A percentile compares a stretch with the other conserved stretches of the same genome.
These are phyloP conservation scores for Rhinichthys klamathensis DNA, from an alignment of 2,113 vertebrate species.

Conservation along the genomic window DNA sequence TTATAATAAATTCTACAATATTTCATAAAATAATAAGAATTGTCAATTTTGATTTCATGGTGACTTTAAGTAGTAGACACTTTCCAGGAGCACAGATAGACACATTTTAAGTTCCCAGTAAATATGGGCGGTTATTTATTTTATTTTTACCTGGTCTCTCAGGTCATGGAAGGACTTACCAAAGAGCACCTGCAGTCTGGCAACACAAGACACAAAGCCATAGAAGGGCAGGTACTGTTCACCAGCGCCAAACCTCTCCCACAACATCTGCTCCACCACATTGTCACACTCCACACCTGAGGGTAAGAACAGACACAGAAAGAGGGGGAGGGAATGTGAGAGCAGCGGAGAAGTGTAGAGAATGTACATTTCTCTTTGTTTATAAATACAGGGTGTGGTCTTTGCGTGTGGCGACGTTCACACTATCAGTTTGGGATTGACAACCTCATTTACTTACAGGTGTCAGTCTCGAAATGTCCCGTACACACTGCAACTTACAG, in stretches of 20 bases:
- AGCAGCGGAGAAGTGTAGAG: conserved; percentile 13
- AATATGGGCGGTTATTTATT: too few relatives aligned
- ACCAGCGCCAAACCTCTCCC: conserved; percentile 73
- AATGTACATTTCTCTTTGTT: not conserved
- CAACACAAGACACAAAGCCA: conserved; percentile 73
- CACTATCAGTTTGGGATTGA: too few relatives aligned
- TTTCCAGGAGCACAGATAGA: too few relatives aligned
- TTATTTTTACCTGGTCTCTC: not conserved
- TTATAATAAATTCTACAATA: too few relatives aligned
- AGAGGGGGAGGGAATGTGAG: not conserved
- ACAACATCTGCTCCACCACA: conserved; percentile 69
- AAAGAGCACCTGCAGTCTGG: conserved; percentile 74
- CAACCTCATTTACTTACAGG: too few relatives aligned
- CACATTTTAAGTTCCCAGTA: too few relatives aligned
- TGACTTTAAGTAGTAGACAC: too few relatives aligned
- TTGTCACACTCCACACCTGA: conserved; percentile 74
- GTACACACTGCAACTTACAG: too few relatives aligned
- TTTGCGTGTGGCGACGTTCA: not conserved
- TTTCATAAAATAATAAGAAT: too few relatives aligned
- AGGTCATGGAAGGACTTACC: conserved; percentile 62
- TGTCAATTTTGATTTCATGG: too few relatives aligned
- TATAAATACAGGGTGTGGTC: conserved; percentile 31
- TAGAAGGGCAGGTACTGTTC: conserved; percentile 71
- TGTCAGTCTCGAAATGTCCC: too few relatives aligned
- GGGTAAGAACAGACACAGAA: conserved; percentile 27